Evolutionary conservation across 2,113 vertebrate species (phyloP).

Genomic region (Otis tarda): DNA sequence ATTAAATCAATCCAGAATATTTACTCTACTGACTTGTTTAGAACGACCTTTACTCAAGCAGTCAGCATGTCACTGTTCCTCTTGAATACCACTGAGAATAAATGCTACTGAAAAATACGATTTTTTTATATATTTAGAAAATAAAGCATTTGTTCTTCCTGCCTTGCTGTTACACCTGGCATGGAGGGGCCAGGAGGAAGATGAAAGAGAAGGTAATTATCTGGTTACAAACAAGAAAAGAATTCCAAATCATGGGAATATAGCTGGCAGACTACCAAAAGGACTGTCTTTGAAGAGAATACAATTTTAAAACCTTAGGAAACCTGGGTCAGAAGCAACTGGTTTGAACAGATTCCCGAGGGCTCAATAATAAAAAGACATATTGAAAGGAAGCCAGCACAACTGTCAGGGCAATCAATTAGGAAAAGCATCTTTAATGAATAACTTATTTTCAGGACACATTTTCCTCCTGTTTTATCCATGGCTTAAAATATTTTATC

Average conservation of each 20-base stretch:
- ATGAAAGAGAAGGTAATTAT: neutral
- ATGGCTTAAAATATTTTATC: neutral
- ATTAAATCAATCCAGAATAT: constrained; percentile 44
- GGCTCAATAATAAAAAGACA: neutral
- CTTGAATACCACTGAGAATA: neutral
- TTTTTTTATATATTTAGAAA: neutral
- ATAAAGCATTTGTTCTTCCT: neutral
- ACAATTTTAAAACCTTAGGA: neutral
- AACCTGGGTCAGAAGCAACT: neutral
- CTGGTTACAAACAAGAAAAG: neutral
- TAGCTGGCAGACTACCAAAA: neutral
- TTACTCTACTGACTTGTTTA: constrained; percentile 35
- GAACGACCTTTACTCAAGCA: constrained; percentile 2
- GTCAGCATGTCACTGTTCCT: neutral
- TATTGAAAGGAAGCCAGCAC: neutral
- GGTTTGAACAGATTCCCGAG: neutral
- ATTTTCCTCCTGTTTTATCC: neutral
- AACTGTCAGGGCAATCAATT: neutral
- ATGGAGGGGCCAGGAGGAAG: neutral
- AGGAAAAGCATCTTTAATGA: neutral
- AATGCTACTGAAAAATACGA: neutral
- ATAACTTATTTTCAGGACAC: neutral
- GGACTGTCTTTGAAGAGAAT: neutral
- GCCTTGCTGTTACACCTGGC: neutral
- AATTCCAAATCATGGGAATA: neutral